phyloP scores from a whole-genome alignment of 2,888 invertebrate genomes.

The Heliconius erato region DNA sequence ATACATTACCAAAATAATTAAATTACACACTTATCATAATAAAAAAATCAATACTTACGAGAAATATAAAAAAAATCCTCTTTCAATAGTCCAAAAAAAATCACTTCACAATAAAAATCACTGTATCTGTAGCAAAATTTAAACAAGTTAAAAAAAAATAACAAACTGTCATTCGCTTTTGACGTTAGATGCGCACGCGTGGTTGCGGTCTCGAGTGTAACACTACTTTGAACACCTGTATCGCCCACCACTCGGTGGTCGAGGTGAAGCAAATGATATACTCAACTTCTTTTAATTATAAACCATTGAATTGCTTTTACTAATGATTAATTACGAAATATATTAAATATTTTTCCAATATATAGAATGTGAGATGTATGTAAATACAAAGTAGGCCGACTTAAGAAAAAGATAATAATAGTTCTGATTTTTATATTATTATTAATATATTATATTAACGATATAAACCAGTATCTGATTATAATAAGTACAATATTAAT shows the following conservation, averaged over 20 bases:
- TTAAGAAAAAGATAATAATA: neutral
- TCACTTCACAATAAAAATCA: slow-evolving; percentile 24
- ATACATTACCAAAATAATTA: neutral
- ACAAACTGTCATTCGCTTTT: neutral
- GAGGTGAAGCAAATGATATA: slow-evolving; percentile 30
- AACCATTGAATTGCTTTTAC: neutral
- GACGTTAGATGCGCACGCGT: slow-evolving; percentile 64
- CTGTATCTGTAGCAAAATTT: neutral
- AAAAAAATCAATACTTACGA: neutral
- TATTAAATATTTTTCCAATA: neutral
- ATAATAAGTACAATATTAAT: neutral
- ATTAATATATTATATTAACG: neutral
- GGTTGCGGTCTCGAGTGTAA: slow-evolving; percentile 70
- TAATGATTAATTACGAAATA: neutral
- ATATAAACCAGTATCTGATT: neutral
- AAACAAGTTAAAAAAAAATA: neutral
- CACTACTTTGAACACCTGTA: slow-evolving; percentile 74
- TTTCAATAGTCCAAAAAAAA: neutral
- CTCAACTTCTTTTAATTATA: neutral
- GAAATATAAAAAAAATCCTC: neutral
- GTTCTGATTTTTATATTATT: neutral
- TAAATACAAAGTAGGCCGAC: neutral
- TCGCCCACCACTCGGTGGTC: slow-evolving; percentile 53
- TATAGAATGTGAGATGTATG: neutral
- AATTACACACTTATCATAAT: too few relatives aligned